These are phyloP conservation scores for Varecia variegata DNA, from an alignment of 2,797 vertebrate species.

Conservation along the genomic window DNA sequence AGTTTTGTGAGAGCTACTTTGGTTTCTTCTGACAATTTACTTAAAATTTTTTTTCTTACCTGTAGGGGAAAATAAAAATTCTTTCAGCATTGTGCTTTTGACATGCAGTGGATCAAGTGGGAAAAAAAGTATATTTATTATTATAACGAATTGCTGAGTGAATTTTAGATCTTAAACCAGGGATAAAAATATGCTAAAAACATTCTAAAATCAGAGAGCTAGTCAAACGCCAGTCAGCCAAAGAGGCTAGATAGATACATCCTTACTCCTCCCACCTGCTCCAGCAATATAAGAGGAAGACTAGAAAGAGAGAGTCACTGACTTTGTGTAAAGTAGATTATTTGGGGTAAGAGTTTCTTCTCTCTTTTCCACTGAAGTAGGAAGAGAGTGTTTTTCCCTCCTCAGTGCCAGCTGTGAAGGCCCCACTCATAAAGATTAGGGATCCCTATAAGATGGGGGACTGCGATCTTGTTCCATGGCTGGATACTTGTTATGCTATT, in stretches of 20 bases:
- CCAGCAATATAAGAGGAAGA: background rate
- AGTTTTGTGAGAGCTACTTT: conserved; percentile 92
- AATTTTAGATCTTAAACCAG: conserved; percentile 21
- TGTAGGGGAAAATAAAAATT: conserved; percentile 70
- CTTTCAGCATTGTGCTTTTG: background rate
- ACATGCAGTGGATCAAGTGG: background rate
- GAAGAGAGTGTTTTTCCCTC: background rate
- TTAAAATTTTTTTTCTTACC: conserved; percentile 94
- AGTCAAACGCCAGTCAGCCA: background rate
- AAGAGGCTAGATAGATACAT: background rate
- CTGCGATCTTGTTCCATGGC: background rate
- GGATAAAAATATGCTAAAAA: background rate
- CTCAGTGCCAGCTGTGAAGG: background rate
- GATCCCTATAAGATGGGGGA: background rate
- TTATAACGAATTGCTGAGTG: background rate
- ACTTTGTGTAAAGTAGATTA: background rate
- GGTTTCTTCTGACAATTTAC: conserved; percentile 92
- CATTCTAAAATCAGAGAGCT: background rate
- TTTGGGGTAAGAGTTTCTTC: background rate
- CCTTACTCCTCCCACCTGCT: background rate
- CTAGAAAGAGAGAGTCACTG: background rate
- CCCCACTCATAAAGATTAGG: background rate
- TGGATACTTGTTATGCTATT: background rate
- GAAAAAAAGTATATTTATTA: background rate
- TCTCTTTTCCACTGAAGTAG: background rate